A percentile compares a stretch with the other conserved stretches of the same genome.
Evolutionary conservation across 2,797 vertebrate species (phyloP).

Genomic region (Galagoides demidoff): DNA sequence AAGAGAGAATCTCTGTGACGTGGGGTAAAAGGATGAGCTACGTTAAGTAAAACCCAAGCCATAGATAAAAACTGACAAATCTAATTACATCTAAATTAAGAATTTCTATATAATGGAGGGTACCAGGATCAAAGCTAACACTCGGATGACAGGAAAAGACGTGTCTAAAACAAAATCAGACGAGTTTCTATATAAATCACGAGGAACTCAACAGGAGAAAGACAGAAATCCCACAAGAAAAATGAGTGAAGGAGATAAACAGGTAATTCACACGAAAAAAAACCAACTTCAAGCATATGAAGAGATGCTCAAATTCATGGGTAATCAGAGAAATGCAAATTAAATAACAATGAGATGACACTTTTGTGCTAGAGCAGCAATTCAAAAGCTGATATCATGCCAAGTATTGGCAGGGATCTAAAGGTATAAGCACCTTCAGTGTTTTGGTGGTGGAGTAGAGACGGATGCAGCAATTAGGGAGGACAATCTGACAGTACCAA

Average conservation of each 20-base stretch:
- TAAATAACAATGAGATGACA: not conserved
- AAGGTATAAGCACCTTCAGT: not conserved
- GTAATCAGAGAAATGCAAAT: not conserved
- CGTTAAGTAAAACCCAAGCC: not conserved
- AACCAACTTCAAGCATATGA: not conserved
- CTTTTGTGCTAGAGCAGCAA: not conserved
- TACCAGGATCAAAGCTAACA: not conserved
- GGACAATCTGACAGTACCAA: not conserved
- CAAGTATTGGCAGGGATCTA: not conserved
- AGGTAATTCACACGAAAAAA: not conserved
- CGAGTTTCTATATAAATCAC: not conserved
- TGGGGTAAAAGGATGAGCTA: not conserved
- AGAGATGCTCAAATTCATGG: not conserved
- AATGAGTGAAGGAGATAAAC: not conserved
- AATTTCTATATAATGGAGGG: not conserved
- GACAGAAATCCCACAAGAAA: not conserved
- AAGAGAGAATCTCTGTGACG: not conserved
- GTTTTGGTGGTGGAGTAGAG: not conserved
- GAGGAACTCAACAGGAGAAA: slow-evolving; percentile 22
- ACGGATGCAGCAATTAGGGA: not conserved
- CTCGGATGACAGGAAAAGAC: not conserved
- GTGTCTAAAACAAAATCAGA: slow-evolving; percentile 2
- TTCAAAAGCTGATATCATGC: not conserved
- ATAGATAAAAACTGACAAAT: not conserved
- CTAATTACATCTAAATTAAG: not conserved